Evolutionary conservation across 2,113 vertebrate species (phyloP), one percentile per base, ranked within the genome.

Genomic region (Microcebus tavaratra): DNA sequence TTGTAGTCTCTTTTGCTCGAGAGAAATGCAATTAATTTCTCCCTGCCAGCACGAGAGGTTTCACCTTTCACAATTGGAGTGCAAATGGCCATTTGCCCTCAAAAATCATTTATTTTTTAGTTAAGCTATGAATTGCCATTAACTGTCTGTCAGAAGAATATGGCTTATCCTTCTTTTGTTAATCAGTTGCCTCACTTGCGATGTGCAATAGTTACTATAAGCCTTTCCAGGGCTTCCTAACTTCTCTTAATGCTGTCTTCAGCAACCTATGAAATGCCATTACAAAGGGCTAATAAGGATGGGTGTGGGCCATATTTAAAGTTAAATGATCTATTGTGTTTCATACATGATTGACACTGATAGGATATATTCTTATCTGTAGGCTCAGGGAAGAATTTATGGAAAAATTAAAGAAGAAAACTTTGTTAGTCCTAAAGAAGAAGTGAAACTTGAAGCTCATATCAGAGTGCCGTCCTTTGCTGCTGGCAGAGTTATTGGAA

Each of bases 391-490:
- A 98, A 98, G 97, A 97, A 98, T 98, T 97, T 98, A 95, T 94
- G 86, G 98, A 98, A 97, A 97, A 99, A 99, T 99, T 97, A 99
- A 99, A 98, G 99, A 99, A 98, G 99, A 99, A 98, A 99, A 99
- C 97, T 99, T 99, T 98, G 99, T 99, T 98, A 99, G 99, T 97
- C 99, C 99, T 97, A 99, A 99, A 95, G 99, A 99, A 98, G 99
- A 99, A 98, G 99, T 99, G 96, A 99, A 99, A 98, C 99, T 99
- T 98, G 99, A 99, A 98, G 99, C 99, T 96, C 99, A 99, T 97
- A 99, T 99, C 98, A 99, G 99, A 99, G 99, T 99, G 98, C 99
- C 99, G 61, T 99, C 99, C 87, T 99, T 99, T 95, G 99, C 99
- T 98, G 99, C 99, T 95, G 99, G 99, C 97, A 99, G 99, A 97